Evolutionary conservation across 2,888 invertebrate genomes (phyloP).

Genomic region (Meliscaeva auricollis): DNA sequence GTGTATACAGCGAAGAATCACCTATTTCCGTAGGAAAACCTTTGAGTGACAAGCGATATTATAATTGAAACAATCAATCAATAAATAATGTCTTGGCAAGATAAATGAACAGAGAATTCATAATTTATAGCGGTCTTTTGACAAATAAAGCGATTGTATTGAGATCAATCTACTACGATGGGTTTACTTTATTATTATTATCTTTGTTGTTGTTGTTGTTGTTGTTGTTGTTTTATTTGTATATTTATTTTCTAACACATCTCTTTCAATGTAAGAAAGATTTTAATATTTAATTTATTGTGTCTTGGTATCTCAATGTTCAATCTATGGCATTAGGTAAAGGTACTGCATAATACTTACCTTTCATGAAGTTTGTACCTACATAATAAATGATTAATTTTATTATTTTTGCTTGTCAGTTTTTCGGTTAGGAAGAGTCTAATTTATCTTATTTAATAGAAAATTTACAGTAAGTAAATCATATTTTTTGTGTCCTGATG

Average conservation of each 20-base stretch:
- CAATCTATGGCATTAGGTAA: background rate
- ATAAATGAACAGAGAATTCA: conserved; percentile 65
- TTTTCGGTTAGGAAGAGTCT: background rate
- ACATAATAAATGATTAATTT: background rate
- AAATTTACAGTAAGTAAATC: background rate
- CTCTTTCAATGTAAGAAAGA: conserved; percentile 4
- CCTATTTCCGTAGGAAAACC: conserved; percentile 70
- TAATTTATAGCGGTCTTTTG: conserved; percentile 65
- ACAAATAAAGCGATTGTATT: conserved; percentile 48
- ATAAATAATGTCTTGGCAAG: conserved; percentile 67
- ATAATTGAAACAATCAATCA: conserved; percentile 75
- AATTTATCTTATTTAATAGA: background rate
- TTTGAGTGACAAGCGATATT: conserved; percentile 72
- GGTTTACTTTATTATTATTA: background rate
- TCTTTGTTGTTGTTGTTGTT: background rate
- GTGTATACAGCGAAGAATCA: conserved; percentile 39
- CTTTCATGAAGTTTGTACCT: background rate
- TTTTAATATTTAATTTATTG: conserved; percentile 31
- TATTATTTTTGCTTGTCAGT: background rate
- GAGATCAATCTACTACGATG: conserved; percentile 31
- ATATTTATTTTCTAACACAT: background rate
- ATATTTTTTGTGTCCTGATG: too few species aligned
- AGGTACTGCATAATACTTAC: background rate
- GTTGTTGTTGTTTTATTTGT: conserved; percentile 7
- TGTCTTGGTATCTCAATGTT: background rate